Evolutionary conservation across 2,888 invertebrate species (phyloP).

Genomic region (Lasioglossum lativentre): DNA sequence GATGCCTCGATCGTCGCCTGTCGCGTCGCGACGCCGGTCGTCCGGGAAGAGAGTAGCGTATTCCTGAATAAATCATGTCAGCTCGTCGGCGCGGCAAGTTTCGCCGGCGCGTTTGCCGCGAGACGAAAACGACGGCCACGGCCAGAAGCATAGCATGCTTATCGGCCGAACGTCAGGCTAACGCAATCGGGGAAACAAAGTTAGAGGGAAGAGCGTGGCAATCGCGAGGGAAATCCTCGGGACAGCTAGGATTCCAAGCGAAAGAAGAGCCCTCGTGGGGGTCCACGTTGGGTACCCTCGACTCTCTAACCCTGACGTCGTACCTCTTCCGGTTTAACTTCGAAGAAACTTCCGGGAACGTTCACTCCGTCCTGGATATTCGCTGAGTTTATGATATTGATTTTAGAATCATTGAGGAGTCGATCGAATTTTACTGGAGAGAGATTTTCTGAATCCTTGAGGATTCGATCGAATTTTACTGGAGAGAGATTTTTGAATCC

Average conservation of each 20-base stretch:
- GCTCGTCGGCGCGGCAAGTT: background rate
- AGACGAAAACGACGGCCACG: background rate
- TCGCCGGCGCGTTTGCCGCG: background rate
- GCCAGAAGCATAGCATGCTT: background rate
- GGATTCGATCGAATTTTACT: background rate
- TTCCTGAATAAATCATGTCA: conserved; percentile 6
- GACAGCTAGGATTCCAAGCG: background rate
- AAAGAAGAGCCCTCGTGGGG: background rate
- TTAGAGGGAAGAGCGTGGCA: background rate
- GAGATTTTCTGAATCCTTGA: background rate
- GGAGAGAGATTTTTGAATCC: background rate
- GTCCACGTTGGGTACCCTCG: background rate
- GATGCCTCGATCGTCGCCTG: background rate
- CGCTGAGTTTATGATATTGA: background rate
- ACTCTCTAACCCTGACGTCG: background rate
- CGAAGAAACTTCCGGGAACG: background rate
- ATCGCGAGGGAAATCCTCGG: conserved; percentile 1
- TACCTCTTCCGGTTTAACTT: background rate
- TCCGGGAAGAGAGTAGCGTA: background rate
- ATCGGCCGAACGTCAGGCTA: conserved; percentile 12
- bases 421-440: background rate
- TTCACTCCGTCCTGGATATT: background rate
- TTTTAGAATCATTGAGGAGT: background rate
- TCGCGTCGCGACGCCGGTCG: background rate
- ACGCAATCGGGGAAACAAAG: conserved; percentile 7